Percentiles rank a stretch among this genome's conserved stretches.
These are phyloP conservation scores for Apamea anceps DNA, from an alignment of 2,888 invertebrate genomes.

Conservation along the genomic window DNA sequence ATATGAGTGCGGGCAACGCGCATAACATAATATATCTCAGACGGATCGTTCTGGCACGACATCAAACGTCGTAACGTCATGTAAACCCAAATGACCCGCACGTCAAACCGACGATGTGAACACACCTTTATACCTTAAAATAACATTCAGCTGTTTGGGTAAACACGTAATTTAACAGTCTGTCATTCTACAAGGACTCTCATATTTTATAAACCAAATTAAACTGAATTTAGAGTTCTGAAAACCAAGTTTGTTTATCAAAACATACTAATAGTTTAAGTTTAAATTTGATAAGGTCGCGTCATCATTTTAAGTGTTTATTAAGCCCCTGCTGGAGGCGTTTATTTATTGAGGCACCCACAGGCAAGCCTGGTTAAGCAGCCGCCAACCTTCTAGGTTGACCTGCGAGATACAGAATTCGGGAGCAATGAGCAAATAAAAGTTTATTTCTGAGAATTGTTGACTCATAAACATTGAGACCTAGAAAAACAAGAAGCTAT, in stretches of 20 bases:
- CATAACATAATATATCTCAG: slow-evolving; percentile 50
- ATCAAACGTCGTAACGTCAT: slow-evolving; percentile 67
- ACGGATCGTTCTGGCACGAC: slow-evolving; percentile 69
- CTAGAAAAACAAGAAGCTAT: slow-evolving; percentile 42
- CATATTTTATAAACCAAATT: slow-evolving; percentile 13
- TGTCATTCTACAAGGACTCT: slow-evolving; percentile 36
- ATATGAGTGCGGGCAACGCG: slow-evolving; percentile 64
- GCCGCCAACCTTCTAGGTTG: neutral
- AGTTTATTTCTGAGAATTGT: slow-evolving; percentile 43
- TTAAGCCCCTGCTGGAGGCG: neutral
- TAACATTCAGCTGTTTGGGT: slow-evolving; percentile 65
- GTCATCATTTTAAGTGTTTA: neutral
- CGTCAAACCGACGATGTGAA: slow-evolving; percentile 51
- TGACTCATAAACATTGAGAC: slow-evolving; percentile 38
- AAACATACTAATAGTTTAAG: slow-evolving; percentile 11
- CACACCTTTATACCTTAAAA: slow-evolving; percentile 68
- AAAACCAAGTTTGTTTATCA: slow-evolving; percentile 32
- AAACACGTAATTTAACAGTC: slow-evolving; percentile 34
- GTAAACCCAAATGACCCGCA: slow-evolving; percentile 71
- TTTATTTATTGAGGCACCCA: neutral
- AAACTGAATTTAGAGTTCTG: neutral
- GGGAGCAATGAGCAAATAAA: slow-evolving; percentile 30
- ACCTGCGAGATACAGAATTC: slow-evolving; percentile 9
- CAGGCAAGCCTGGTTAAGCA: neutral
- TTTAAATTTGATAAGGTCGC: slow-evolving; percentile 29